Base-by-base conservation (phyloP, 2,797 vertebrate species). In the Sphenodon punctatus region DNA sequence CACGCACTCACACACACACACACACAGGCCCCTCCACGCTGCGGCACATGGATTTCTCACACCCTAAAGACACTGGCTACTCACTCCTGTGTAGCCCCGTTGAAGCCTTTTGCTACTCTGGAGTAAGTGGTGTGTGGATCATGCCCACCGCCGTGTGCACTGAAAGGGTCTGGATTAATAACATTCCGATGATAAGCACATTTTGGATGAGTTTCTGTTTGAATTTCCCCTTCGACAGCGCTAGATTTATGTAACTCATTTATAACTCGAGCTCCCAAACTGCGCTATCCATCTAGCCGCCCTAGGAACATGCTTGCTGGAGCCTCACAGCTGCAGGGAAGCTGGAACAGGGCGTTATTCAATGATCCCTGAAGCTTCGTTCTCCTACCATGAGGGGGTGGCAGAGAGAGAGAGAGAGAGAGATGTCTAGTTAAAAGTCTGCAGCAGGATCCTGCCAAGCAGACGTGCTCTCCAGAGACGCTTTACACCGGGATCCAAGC, bases 171-270 rank as follows among this genome's bases (percentile, higher is more conserved):
- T 63, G 71, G 5, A 4, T 17, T 34, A 41, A 5, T 9, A 2
- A 3, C 1, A 1, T 32, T 73, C 19, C 2, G 12, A 19, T 0
- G 1, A 2, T 17, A 7, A 0, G 0, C 27, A 6, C 1, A 1
- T n/a, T 16, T 19, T 48, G 22, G 6, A 42, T 1, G 41, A 39
- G 32, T 10, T 66, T 12, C 20, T 51, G 49, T 73, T 42, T 10
- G 4, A 14, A 8, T 58, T 34, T 42, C 3, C 0, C 2, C 5
- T 20, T 11, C 46, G 17, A 4, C 1, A 0, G 36, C 60, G n/a
- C 34, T 9, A 74, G 36, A 2, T 72, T 58, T 46, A 12, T 25
- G 23, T 10, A n/a, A 13, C 20, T 55, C 20, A 0, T 23, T 8
- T 6, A 12, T 30, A 46, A 22, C 27, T 2, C 0, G 0, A 0